phyloP scores from a whole-genome alignment of 2,113 vertebrate genomes.

The Pteruthius melanotis region DNA sequence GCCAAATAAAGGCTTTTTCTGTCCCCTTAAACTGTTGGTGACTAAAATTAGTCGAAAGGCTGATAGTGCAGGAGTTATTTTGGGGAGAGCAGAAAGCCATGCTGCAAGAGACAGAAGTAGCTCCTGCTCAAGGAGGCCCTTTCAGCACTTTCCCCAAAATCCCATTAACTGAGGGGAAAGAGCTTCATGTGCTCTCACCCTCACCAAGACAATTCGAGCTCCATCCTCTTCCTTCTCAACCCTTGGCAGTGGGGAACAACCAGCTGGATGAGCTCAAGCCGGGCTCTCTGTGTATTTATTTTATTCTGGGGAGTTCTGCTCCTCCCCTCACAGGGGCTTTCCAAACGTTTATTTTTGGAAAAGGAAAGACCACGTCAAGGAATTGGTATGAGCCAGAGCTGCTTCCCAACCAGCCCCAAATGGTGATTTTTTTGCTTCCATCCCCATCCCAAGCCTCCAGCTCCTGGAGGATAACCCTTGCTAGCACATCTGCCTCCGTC shows the following conservation, averaged over 20 bases:
- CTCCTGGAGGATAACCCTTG: background rate
- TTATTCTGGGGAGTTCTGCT: conserved; percentile 6
- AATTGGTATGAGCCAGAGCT: background rate
- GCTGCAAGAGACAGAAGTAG: background rate
- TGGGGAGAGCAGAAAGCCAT: background rate
- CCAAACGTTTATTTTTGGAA: conserved; percentile 46
- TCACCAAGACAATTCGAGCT: background rate
- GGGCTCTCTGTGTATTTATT: background rate
- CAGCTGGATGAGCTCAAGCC: background rate
- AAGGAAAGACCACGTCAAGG: conserved; percentile 17
- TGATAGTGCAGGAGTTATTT: rapidly evolving
- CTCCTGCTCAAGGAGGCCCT: background rate
- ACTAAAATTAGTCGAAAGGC: background rate
- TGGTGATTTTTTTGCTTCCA: background rate
- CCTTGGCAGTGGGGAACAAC: background rate
- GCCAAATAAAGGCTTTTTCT: background rate
- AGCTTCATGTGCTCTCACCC: background rate
- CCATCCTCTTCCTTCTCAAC: background rate
- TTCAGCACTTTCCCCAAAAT: background rate
- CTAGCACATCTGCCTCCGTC: background rate
- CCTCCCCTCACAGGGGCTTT: background rate
- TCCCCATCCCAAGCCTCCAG: background rate
- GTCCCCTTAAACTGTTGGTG: background rate
- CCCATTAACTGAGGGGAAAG: background rate
- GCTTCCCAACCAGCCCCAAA: background rate